Conservation (phyloP, 2,888 invertebrate genomes). For the Rambutsinella grinnellia region DNA sequence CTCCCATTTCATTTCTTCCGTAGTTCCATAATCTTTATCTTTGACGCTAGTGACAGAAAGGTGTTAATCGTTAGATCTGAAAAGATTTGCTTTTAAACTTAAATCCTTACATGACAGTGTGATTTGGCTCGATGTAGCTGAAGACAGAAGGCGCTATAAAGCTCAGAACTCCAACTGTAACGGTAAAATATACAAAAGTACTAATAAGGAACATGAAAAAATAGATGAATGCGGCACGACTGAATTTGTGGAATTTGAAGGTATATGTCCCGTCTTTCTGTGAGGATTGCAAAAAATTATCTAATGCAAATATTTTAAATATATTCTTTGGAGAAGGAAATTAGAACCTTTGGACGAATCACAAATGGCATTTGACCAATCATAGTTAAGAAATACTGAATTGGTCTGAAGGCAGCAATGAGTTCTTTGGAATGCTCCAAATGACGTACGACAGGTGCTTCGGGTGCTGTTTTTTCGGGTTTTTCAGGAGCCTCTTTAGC, state of each 20-base stretch:
- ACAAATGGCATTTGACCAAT: constrained; percentile 62
- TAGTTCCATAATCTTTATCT: constrained; percentile 21
- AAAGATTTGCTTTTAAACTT: no score
- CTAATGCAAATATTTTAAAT: background rate
- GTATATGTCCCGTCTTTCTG: constrained; percentile 53
- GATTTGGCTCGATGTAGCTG: constrained; percentile 9
- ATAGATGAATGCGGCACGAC: constrained; percentile 24
- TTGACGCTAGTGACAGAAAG: constrained; percentile 40
- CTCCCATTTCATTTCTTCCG: constrained; percentile 41
- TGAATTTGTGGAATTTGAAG: constrained; percentile 44
- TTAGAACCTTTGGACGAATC: constrained; percentile 42
- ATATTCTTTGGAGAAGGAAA: background rate
- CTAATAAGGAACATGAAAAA: constrained; percentile 32
- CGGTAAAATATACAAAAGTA: constrained; percentile 9
- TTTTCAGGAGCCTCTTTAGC: background rate
- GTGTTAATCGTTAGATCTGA: no score
- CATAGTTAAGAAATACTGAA: constrained; percentile 47
- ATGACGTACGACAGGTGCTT: constrained; percentile 8
- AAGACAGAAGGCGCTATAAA: constrained; percentile 32
- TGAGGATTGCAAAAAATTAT: background rate
- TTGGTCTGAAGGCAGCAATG: constrained; percentile 47
- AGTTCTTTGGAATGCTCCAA: constrained; percentile 47
- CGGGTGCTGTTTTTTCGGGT: background rate
- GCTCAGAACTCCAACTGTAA: constrained; percentile 45
- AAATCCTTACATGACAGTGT: constrained; percentile 33